Percentiles rank a stretch among this genome's conserved stretches.
Evolutionary conservation across 2,113 vertebrate genomes (phyloP).

Genomic region (Syngnathus floridae): DNA sequence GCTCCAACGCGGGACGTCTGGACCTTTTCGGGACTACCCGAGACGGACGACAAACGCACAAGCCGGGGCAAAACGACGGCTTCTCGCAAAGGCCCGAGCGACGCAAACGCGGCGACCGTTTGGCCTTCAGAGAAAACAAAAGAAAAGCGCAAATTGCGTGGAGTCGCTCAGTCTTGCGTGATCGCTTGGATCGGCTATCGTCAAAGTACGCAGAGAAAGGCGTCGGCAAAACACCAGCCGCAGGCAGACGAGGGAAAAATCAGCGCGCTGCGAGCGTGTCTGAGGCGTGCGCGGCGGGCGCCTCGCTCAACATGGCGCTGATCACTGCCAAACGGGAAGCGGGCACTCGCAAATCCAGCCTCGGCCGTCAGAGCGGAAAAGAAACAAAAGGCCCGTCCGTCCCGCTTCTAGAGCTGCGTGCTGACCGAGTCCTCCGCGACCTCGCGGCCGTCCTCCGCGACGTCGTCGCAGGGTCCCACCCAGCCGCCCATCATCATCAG

Average conservation of each 20-base stretch:
- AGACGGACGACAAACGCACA: not conserved
- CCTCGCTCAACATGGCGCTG: too few species aligned
- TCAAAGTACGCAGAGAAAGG: not conserved
- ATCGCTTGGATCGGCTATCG: not conserved
- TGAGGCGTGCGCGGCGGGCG: too few species aligned
- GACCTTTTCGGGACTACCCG: too few species aligned
- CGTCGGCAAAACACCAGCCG: not conserved
- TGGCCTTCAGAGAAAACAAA: not conserved
- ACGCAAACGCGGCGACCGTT: not conserved
- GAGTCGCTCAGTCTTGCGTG: not conserved
- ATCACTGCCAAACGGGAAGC: not conserved
- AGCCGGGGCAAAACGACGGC: not conserved
- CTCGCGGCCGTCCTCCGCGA: conserved; percentile 82
- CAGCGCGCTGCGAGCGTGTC: too few species aligned
- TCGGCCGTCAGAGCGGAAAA: not conserved
- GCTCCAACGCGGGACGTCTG: not conserved
- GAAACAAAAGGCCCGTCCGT: not conserved
- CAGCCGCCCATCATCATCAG: conserved; percentile 62
- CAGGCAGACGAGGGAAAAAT: not conserved
- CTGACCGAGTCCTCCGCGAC: conserved; percentile 89
- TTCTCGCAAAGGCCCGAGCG: not conserved
- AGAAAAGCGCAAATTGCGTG: not conserved
- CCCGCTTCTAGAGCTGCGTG: conserved; percentile 81
- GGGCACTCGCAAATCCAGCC: not conserved
- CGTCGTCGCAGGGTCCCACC: conserved; percentile 85